Evolutionary conservation across 2,113 vertebrate species (phyloP).

Genomic region (Cebidichthys violaceus): DNA sequence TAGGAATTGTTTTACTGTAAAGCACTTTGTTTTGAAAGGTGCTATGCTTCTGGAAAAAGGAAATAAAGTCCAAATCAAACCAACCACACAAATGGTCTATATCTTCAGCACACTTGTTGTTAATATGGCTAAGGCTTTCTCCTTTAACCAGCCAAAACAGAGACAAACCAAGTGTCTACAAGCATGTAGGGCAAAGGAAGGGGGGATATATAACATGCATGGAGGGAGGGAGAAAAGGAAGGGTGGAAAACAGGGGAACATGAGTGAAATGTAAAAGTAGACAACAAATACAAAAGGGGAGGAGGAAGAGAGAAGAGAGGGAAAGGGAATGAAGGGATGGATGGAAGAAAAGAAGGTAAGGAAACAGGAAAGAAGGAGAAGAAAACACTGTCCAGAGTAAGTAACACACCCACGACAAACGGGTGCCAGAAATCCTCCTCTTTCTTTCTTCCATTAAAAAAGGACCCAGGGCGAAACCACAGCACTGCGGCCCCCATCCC

Average conservation of each 20-base stretch:
- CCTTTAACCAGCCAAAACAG: conserved; percentile 6
- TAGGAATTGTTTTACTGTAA: not conserved
- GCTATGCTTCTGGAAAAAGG: not conserved
- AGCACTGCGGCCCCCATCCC: conserved; percentile 42
- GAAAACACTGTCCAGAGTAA: conserved; percentile 14
- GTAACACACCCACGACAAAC: conserved; percentile 41
- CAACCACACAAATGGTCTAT: not conserved
- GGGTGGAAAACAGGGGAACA: not conserved
- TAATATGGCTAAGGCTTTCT: not conserved
- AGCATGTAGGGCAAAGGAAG: conserved; percentile 19
- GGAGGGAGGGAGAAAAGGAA: not conserved
- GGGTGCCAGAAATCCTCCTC: conserved; percentile 50
- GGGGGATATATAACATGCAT: not conserved
- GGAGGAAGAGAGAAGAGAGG: not conserved
- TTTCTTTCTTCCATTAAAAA: conserved; percentile 58
- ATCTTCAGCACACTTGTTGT: not conserved
- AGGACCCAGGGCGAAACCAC: conserved; percentile 44
- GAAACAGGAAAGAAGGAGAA: not conserved
- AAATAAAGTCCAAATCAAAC: conserved; percentile 21
- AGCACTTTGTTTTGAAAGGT: not conserved
- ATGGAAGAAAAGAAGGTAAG: not conserved
- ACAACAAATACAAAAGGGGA: not conserved
- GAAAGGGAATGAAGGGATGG: not conserved
- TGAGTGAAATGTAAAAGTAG: not conserved
- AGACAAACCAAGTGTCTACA: conserved; percentile 17